These are phyloP conservation scores for Eumerus sabulonum DNA, from an alignment of 2,888 invertebrate species.

Conservation along the genomic window DNA sequence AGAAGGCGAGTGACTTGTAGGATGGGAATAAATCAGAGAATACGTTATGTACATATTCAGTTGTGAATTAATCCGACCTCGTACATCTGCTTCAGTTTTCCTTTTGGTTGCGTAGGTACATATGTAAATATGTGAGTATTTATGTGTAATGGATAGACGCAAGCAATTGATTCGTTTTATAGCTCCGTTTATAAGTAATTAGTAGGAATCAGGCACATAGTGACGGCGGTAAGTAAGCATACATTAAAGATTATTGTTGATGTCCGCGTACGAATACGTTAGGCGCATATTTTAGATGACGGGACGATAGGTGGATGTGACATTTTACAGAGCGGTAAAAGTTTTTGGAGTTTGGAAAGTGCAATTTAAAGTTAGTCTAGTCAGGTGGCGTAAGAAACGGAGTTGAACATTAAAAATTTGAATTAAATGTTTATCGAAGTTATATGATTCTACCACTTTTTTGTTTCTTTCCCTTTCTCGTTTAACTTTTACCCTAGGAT, in stretches of 20 bases:
- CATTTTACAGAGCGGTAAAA: too few relatives aligned
- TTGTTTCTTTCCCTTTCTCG: too few relatives aligned
- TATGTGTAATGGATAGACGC: not conserved
- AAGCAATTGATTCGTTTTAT: constrained; percentile 24
- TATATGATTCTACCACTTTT: too few relatives aligned
- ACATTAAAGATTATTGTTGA: not conserved
- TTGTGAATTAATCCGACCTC: constrained; percentile 26
- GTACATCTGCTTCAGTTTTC: constrained; percentile 29
- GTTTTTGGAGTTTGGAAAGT: too few relatives aligned
- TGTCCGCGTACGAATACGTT: too few relatives aligned
- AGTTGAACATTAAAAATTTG: too few relatives aligned
- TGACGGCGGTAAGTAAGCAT: constrained; percentile 9
- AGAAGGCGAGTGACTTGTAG: not conserved
- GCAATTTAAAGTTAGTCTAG: too few relatives aligned
- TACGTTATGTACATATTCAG: constrained; percentile 22
- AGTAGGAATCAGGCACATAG: not conserved
- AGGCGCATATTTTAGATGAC: too few relatives aligned
- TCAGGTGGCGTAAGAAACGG: too few relatives aligned
- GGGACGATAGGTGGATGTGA: too few relatives aligned
- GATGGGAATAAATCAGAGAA: constrained; percentile 20
- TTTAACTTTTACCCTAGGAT: too few relatives aligned
- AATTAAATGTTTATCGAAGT: too few relatives aligned
- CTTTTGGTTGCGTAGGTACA: constrained; percentile 9
- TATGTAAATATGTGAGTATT: not conserved
- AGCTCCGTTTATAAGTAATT: constrained; percentile 11